Evolutionary conservation across 2,113 vertebrate species (phyloP).

Genomic region (Setophaga petechia): DNA sequence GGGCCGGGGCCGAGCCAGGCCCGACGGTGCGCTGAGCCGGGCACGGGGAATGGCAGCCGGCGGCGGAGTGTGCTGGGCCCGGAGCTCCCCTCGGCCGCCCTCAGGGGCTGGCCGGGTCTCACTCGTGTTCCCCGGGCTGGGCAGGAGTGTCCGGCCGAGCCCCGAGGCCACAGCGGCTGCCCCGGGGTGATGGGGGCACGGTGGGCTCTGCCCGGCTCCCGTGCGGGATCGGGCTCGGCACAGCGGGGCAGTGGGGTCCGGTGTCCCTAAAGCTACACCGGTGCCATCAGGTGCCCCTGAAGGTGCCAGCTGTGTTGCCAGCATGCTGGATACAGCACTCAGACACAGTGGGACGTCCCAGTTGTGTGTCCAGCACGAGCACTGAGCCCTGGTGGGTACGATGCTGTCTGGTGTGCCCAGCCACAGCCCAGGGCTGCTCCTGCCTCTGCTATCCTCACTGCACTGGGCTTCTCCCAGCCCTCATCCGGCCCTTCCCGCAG

Average conservation of each 20-base stretch:
- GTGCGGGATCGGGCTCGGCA: neutral
- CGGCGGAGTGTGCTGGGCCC: neutral
- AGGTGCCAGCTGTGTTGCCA: neutral
- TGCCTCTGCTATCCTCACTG: neutral
- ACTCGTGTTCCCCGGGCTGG: neutral
- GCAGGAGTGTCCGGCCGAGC: neutral
- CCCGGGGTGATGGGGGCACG: neutral
- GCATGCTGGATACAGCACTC: too few relatives aligned
- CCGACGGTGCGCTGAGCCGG: neutral
- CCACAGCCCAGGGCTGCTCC: neutral
- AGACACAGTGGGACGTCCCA: accelerated
- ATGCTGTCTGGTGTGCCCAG: neutral
- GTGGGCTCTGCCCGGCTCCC: neutral
- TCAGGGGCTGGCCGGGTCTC: neutral
- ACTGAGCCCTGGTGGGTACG: neutral
- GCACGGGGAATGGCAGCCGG: too few relatives aligned
- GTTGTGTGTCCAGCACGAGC: accelerated
- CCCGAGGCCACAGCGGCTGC: neutral
- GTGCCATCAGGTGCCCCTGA: neutral
- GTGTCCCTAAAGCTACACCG: neutral
- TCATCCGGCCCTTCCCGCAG: neutral
- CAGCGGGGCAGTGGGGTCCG: neutral
- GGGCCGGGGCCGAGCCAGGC: neutral
- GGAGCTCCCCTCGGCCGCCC: too few relatives aligned
- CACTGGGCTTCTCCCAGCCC: neutral